Evolutionary conservation across 2,797 vertebrate genomes (phyloP).

Genomic region (Alca torda): DNA sequence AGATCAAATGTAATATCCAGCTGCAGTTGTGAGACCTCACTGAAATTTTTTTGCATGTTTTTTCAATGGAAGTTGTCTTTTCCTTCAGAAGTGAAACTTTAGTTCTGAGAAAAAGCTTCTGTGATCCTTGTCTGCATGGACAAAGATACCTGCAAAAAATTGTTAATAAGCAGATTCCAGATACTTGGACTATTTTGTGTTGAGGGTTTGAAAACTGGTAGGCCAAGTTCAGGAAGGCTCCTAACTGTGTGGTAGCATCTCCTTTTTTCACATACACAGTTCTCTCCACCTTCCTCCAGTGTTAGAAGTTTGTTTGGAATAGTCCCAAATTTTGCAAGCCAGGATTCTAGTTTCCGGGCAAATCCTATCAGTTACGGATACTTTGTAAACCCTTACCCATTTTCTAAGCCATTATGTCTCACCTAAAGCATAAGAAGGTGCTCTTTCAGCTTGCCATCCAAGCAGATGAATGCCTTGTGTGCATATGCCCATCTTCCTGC

Average conservation of each 20-base stretch:
- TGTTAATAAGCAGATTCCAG: not conserved
- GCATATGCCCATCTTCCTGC: not conserved
- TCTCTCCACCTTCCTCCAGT: not conserved
- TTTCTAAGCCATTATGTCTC: not conserved
- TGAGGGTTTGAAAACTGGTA: not conserved
- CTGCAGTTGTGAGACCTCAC: not conserved
- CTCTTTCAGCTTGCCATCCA: not conserved
- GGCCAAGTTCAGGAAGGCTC: not conserved
- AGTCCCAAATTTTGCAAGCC: not conserved
- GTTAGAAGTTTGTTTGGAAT: not conserved
- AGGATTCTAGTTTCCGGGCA: not conserved
- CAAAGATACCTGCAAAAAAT: not conserved
- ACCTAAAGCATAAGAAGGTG: not conserved
- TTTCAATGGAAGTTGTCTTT: not conserved
- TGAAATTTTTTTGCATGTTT: not conserved
- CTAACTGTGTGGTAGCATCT: not conserved
- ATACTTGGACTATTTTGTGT: not conserved
- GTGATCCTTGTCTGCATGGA: not conserved
- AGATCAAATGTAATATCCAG: not conserved
- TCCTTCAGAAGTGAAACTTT: not conserved
- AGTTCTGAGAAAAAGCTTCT: not conserved
- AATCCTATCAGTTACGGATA: not conserved
- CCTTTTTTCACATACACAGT: fast-evolving
- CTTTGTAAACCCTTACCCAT: not conserved
- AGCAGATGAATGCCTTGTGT: not conserved